Percentiles rank a stretch among this genome's conserved stretches.
phyloP scores from a whole-genome alignment of 2,113 vertebrate genomes.

The Sceloporus undulatus region DNA sequence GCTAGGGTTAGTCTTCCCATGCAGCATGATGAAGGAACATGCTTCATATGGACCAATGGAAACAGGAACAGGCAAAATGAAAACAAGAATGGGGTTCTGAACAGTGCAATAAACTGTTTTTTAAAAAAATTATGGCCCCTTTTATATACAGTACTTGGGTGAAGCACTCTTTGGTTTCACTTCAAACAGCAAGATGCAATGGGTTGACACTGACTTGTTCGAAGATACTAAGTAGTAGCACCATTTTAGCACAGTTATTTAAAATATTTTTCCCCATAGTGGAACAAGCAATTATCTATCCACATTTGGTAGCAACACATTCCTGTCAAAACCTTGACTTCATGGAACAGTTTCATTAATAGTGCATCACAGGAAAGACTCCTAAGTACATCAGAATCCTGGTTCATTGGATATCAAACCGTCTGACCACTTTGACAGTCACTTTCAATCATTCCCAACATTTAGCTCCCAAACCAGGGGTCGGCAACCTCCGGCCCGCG shows the following conservation, averaged over 20 bases:
- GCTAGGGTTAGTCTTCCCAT: not conserved
- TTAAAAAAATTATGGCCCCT: not conserved
- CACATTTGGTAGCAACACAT: not conserved
- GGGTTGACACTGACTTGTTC: not conserved
- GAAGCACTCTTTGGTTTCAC: not conserved
- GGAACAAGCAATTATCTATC: not conserved
- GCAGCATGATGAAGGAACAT: not conserved
- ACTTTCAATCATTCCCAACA: not conserved
- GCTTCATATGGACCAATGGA: not conserved
- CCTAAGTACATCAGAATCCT: not conserved
- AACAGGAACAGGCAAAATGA: not conserved
- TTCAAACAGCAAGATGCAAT: not conserved
- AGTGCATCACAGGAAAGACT: not conserved
- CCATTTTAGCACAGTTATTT: not conserved
- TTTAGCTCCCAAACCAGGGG: too few species aligned
- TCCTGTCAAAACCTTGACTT: not conserved
- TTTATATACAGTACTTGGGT: not conserved
- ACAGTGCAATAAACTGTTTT: not conserved
- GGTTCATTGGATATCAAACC: not conserved
- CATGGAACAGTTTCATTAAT: not conserved
- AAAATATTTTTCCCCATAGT: not conserved
- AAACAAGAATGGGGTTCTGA: not conserved
- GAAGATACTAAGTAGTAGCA: not conserved
- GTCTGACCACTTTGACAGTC: not conserved
- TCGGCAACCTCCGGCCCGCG: too few species aligned